Evolutionary conservation across 1,140 invertebrate genomes (phyloP).

Genomic region (Araneus ventricosus): DNA sequence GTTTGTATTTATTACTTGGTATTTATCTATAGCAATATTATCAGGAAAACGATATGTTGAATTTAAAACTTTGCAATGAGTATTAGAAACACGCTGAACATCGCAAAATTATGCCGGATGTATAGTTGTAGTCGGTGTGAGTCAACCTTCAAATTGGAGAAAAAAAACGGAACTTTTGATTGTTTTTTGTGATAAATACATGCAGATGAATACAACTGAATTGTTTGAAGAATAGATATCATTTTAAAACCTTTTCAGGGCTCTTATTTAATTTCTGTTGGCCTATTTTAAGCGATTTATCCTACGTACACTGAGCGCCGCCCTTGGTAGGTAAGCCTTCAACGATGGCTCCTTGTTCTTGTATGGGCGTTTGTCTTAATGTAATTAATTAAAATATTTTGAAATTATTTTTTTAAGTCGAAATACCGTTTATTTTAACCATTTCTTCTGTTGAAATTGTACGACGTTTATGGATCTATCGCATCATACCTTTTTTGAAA

Average conservation of each 20-base stretch:
- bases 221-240: not conserved
- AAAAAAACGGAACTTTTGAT: constrained; percentile 12
- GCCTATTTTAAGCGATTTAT: not conserved
- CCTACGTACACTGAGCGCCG: constrained; percentile 14
- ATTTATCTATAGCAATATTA: not conserved
- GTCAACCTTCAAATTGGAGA: constrained; percentile 56
- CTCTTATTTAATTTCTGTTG: constrained; percentile 5
- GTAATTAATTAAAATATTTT: constrained; percentile 21
- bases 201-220: not conserved
- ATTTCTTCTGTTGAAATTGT: too few species aligned
- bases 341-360: constrained; percentile 21
- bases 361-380: constrained; percentile 42
- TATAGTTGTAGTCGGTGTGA: constrained; percentile 49
- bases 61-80: not conserved
- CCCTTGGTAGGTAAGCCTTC: constrained; percentile 29
- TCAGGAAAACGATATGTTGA: not conserved
- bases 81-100: not conserved
- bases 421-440: too few species aligned
- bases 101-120: constrained; percentile 61
- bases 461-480: too few species aligned
- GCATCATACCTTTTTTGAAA: too few species aligned
- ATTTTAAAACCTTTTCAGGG: not conserved
- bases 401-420: too few species aligned
- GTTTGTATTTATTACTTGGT: not conserved
- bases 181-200: constrained; percentile 23